Evolutionary conservation across 2,888 invertebrate genomes (phyloP), one percentile per base, ranked within the genome.

Genomic region (Machimus atricapillus): DNA sequence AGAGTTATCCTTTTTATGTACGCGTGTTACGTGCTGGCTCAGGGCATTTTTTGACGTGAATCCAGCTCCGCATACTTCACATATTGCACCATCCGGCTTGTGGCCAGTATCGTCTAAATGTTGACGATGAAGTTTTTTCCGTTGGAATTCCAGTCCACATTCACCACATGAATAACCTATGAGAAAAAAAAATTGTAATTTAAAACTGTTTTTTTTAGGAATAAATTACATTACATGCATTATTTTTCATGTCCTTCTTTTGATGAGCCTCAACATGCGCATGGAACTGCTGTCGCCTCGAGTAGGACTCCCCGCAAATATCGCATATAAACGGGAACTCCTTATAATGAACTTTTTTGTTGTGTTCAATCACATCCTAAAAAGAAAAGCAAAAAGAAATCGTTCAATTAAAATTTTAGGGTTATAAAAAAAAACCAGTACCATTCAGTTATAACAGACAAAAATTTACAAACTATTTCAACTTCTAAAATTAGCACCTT

Each of bases 191-290:
- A 40, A n/a, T 16, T 74, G 14, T 46, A 27, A 27, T 66, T 40
- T 19, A 73, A 37, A n/a, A 66, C 37, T n/a, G 19, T 56, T 9
- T 56, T 19, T 19, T 27, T 12, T 5, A 19, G 19, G 9, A 58
- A 34, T 40, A 40, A 82, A 31, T 31, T 31, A 31, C n/a, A n/a
- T n/a, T n/a, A n/a, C n/a, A 56, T 6, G 14, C 12, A 58, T 91
- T 92, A 92, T 92, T 91, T 92, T 92, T 92, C 90, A 91, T 91
- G 90, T 92, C 92, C 90, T 92, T 92, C 90, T 92, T 92, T 89
- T 90, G 91, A 90, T 93, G 93, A 89, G 92, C 91, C 90, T 92
- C 92, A 88, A 92, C 91, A 89, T 93, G 93, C 86, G 92, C 92
- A 88, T 91, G 92, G 89, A 92, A 93, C 89, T 93, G 93, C 88